A percentile compares a stretch with the other conserved stretches of the same genome.
phyloP scores from a whole-genome alignment of 2,888 invertebrate genomes.

The Hymenopus coronatus region DNA sequence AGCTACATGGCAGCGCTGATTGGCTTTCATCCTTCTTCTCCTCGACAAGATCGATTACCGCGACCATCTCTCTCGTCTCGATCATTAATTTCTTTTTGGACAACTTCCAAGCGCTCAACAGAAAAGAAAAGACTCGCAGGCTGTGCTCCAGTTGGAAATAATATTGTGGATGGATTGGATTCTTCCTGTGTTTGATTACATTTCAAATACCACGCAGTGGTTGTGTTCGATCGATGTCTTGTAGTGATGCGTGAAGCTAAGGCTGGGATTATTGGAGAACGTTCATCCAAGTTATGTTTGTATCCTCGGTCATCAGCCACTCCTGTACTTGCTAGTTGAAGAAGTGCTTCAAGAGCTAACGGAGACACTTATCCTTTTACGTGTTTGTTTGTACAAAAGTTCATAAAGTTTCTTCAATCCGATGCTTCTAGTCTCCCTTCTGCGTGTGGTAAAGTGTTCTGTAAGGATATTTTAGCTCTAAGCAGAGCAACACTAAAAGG shows the following conservation, averaged over 20 bases:
- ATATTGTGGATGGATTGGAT: not conserved
- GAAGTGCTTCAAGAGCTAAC: no score
- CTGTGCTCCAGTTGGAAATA: not conserved
- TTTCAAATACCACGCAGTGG: not conserved
- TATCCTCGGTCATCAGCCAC: not conserved
- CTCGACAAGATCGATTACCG: not conserved
- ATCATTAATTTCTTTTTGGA: not conserved
- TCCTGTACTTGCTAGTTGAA: accelerated
- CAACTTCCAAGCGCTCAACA: not conserved
- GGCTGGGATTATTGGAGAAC: not conserved
- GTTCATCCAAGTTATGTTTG: not conserved
- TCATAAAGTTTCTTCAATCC: no score
- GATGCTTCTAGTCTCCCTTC: no score
- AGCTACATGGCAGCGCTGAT: not conserved
- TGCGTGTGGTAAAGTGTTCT: no score
- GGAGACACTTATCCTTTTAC: no score
- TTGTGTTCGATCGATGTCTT: not conserved
- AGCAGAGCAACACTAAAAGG: no score
- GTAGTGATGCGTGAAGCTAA: not conserved
- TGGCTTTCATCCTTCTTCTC: not conserved
- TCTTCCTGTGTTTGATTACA: not conserved
- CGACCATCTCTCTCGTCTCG: not conserved
- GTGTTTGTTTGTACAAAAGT: no score
- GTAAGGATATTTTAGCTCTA: no score
- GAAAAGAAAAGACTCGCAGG: not conserved